Conservation (phyloP, 2,888 invertebrate species). For the Diadegma fenestrale region DNA sequence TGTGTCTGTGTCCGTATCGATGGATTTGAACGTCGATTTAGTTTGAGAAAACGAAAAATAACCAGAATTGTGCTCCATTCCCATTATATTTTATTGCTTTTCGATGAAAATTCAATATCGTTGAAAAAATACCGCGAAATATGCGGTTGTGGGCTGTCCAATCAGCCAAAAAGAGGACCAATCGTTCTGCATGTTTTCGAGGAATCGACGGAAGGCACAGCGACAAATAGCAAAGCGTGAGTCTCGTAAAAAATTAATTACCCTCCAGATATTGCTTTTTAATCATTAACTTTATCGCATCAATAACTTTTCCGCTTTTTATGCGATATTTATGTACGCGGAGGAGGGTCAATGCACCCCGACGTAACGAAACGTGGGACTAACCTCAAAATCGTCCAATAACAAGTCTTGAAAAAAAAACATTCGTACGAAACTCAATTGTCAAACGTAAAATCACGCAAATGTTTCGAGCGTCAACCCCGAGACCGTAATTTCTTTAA, state of each 20-base stretch:
- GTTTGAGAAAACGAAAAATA: not conserved
- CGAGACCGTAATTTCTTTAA: not conserved
- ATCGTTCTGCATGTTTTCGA: slow-evolving; percentile 24
- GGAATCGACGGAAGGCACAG: slow-evolving; percentile 37
- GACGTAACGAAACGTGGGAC: not conserved
- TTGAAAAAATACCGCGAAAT: slow-evolving; percentile 30
- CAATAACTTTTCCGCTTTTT: not conserved
- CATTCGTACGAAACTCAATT: not conserved
- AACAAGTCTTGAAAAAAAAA: not conserved
- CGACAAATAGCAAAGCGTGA: slow-evolving; percentile 49
- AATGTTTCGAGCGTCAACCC: not conserved
- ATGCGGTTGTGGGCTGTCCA: slow-evolving; percentile 48
- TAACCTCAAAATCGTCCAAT: not conserved
- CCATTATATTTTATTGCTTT: not conserved
- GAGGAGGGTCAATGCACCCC: not conserved
- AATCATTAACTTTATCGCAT: not conserved
- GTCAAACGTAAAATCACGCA: not conserved
- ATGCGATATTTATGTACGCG: not conserved
- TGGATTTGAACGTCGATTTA: slow-evolving; percentile 46
- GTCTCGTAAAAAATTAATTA: not conserved
- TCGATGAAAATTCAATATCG: not conserved
- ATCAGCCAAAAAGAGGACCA: slow-evolving; percentile 14
- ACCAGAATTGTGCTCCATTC: not conserved
- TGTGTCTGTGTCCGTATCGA: slow-evolving; percentile 49
- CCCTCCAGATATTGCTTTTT: not conserved